phyloP scores from a whole-genome alignment of 2,113 vertebrate genomes.

The Chionodraco myersi region DNA sequence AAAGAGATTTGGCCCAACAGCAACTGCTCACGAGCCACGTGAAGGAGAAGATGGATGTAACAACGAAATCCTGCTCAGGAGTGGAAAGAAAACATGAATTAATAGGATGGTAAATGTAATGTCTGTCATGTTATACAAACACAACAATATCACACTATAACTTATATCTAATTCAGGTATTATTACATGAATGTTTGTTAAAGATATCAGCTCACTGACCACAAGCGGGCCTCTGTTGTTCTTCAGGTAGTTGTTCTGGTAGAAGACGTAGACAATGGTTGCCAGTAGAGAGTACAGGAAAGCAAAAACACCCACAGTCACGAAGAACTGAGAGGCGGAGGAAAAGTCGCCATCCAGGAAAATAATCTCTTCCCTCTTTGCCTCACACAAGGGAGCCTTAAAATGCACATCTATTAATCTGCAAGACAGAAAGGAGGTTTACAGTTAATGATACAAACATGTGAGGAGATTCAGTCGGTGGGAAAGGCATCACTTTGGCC shows the following conservation, averaged over 20 bases:
- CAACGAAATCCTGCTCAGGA: conserved; percentile 91
- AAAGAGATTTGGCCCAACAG: conserved; percentile 95
- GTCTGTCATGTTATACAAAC: neutral
- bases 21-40: conserved; percentile 96
- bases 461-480: neutral
- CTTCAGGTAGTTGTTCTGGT: conserved; percentile 98
- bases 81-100: neutral
- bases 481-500: neutral
- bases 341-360: conserved; percentile 93
- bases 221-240: conserved; percentile 97
- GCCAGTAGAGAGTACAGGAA: conserved; percentile 97
- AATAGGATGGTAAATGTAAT: neutral
- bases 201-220: conserved; percentile 85
- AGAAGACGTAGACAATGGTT: conserved; percentile 97
- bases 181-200: neutral
- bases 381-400: conserved; percentile 90
- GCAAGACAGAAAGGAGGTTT: conserved; percentile 42
- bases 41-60: conserved; percentile 94
- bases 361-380: conserved; percentile 87
- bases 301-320: conserved; percentile 94
- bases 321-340: conserved; percentile 91
- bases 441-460: neutral
- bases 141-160: neutral
- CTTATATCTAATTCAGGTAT: neutral
- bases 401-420: conserved; percentile 97